Conservation (phyloP, 2,797 vertebrate species). For the Gephyroberyx darwinii region DNA sequence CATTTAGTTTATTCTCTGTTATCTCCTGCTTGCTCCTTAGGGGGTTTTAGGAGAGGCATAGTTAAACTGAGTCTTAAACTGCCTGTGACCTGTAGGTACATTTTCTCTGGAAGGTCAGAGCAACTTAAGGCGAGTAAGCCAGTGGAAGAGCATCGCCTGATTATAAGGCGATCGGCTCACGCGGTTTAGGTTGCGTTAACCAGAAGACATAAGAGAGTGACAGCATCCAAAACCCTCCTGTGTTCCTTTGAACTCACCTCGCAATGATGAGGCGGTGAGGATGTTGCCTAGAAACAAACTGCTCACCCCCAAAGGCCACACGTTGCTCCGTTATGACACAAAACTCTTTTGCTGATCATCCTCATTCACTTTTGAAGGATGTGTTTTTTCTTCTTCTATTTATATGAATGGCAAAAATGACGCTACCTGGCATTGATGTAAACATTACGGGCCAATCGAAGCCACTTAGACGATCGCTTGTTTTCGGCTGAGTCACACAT, state of each 20-base stretch:
- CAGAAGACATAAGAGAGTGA: slow-evolving; percentile 25
- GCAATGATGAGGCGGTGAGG: slow-evolving; percentile 1
- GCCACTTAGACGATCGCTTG: not conserved
- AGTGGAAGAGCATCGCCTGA: slow-evolving; percentile 11
- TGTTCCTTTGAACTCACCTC: slow-evolving; percentile 24
- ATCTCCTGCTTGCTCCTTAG: too few species aligned
- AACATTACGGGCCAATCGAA: not conserved
- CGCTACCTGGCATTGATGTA: not conserved
- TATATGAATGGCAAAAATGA: too few species aligned
- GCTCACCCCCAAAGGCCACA: slow-evolving; percentile 24
- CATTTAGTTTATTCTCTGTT: too few species aligned
- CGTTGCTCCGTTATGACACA: not conserved
- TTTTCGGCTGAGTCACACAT: slow-evolving; percentile 26
- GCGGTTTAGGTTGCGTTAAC: slow-evolving; percentile 34
- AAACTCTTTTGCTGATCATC: not conserved
- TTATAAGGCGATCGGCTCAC: slow-evolving; percentile 37
- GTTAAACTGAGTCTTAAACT: too few species aligned
- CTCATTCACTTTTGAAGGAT: too few species aligned
- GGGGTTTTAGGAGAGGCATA: too few species aligned
- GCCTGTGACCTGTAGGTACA: not conserved
- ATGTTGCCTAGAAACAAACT: slow-evolving; percentile 71
- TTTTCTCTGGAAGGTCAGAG: not conserved
- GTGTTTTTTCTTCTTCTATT: not conserved
- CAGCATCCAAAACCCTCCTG: not conserved
- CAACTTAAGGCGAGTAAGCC: slow-evolving; percentile 9